Conservation (phyloP, 2,888 invertebrate genomes). For the Sialis lutaria region DNA sequence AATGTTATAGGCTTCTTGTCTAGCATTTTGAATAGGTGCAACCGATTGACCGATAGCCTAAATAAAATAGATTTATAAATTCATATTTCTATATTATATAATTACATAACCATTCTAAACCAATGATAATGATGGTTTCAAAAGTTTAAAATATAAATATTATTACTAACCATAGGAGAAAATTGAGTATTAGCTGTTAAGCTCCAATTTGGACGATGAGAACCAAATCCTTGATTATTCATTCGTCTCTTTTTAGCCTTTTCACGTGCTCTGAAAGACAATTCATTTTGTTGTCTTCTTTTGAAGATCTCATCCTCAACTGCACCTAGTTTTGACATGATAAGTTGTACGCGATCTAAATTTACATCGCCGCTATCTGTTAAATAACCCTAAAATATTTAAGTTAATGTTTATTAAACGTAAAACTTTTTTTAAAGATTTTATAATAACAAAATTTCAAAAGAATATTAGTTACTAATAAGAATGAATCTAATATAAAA, state of each 20-base stretch:
- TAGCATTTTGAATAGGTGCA: slow-evolving; percentile 43
- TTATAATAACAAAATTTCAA: no score
- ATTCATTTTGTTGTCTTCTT: slow-evolving; percentile 71
- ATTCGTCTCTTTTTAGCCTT: slow-evolving; percentile 46
- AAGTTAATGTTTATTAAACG: background rate
- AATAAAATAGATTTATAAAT: slow-evolving; percentile 10
- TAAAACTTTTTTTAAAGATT: background rate
- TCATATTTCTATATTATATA: background rate
- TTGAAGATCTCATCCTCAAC: slow-evolving; percentile 96
- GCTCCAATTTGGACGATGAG: slow-evolving; percentile 45
- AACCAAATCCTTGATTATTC: slow-evolving; percentile 23
- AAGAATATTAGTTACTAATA: no score
- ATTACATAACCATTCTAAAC: background rate
- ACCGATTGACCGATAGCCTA: slow-evolving; percentile 40
- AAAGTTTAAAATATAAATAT: background rate
- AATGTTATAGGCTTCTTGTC: slow-evolving; percentile 59
- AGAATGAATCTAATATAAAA: background rate
- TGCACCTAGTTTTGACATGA: slow-evolving; percentile 83
- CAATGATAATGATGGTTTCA: no score
- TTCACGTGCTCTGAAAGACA: slow-evolving; percentile 61
- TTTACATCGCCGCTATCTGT: slow-evolving; percentile 91
- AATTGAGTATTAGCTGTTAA: slow-evolving; percentile 59
- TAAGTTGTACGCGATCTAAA: slow-evolving; percentile 83
- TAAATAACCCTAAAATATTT: slow-evolving; percentile 58
- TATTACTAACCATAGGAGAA: slow-evolving; percentile 44